Conservation (phyloP, 1,140 invertebrate genomes). For the Psilanteris sp. region DNA sequence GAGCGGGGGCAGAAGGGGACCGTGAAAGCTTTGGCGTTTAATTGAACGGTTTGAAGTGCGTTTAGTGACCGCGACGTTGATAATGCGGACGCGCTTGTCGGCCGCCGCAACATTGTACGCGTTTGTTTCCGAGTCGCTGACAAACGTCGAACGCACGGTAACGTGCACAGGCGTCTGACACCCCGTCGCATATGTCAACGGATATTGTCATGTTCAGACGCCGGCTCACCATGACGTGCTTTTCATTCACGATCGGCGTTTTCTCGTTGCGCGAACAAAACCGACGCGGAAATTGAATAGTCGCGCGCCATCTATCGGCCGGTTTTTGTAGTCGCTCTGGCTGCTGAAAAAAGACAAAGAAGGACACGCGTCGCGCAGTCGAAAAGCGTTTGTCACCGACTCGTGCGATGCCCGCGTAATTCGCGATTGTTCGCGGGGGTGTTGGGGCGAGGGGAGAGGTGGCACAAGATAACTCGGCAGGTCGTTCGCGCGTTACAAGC, state of each 20-base stretch:
- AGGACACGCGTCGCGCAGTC: no score
- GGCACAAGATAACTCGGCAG: no score
- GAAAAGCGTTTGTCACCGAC: no score
- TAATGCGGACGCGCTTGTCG: slow-evolving; percentile 29
- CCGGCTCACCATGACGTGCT: slow-evolving; percentile 63
- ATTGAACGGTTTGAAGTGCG: slow-evolving; percentile 30
- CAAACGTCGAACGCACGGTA: slow-evolving; percentile 6
- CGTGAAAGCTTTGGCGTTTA: no score
- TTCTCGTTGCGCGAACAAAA: slow-evolving; percentile 44
- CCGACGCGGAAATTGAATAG: slow-evolving; percentile 73
- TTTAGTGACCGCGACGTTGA: slow-evolving; percentile 12
- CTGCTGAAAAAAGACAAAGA: no score
- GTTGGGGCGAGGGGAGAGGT: no score
- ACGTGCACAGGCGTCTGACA: slow-evolving; percentile 29
- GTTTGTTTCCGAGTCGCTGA: slow-evolving; percentile 46
- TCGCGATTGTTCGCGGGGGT: no score
- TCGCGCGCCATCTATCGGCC: no score
- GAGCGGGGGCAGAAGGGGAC: no score
- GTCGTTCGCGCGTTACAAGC: no score
- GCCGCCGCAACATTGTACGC: slow-evolving; percentile 24
- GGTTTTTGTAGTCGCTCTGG: no score
- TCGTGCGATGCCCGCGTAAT: no score
- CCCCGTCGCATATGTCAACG: slow-evolving; percentile 62
- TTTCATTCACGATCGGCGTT: slow-evolving; percentile 35
- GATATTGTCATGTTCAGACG: slow-evolving; percentile 76